Base-by-base conservation (phyloP, 2,113 vertebrate species). In the Pardalotus punctatus region DNA sequence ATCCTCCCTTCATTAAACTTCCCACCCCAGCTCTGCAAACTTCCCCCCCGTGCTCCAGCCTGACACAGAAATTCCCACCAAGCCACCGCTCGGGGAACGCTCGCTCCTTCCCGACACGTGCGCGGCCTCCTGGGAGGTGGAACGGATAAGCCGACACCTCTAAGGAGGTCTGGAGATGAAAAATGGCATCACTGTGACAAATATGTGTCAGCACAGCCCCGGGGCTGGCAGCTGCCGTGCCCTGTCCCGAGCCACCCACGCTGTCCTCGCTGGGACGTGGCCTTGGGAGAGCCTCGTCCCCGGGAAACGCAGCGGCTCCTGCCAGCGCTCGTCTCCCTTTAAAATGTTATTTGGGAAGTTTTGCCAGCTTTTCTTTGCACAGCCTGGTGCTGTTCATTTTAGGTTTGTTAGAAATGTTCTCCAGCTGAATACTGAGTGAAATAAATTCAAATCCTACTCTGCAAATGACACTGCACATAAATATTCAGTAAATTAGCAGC, bases 401-500 rank as follows among this genome's bases (percentile, higher is more conserved):
- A 95, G 97, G 97, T 98, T 98, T 97, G 98, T 98, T 98, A 92
- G 96, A 95, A 98, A 98, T 97, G 98, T 98, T 98, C 98, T 98
- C 98, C 98, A 94, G 97, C 98, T 98, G 98, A 99, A 98, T 97
- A 92, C 97, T 21, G 96, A 95, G 96, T 25, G 97, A 99, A 99
- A 99, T 99, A 99, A 98, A 99, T 99, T 98, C 98, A 97, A 97
- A 98, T 97, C 95, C 98, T 98, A 98, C 98, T 98, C 98, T 94
- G 98, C 98, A 98, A 99, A 99, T 99, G 99, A 99, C 99, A 99
- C 98, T 98, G 98, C 98, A 99, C 99, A 99, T 99, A 99, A 99
- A 99, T 99, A 99, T 99, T 99, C 98, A 99, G 99, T 99, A 99
- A 99, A 99, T 99, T 99, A 99, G 98, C 98, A 98, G 98, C 97